These are phyloP conservation scores for Poeciliopsis prolifica DNA, from an alignment of 2,113 vertebrate genomes.

Conservation along the genomic window DNA sequence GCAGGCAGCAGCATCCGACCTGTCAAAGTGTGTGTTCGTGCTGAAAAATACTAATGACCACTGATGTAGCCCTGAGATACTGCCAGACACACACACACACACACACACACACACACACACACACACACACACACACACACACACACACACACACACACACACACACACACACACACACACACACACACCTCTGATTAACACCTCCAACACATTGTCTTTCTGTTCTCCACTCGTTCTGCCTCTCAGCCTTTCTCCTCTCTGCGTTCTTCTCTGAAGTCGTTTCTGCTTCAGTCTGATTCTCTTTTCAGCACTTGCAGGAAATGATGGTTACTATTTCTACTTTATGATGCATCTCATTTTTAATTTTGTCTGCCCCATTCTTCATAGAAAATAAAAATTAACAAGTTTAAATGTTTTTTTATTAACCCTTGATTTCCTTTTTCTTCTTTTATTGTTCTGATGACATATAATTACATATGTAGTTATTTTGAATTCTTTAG, in stretches of 20 bases:
- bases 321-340: not conserved
- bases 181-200: slow-evolving; percentile 49
- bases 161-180: slow-evolving; percentile 24
- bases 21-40: slow-evolving; percentile 63
- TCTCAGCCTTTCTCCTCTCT: not conserved
- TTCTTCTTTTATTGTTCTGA: no score
- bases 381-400: no score
- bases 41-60: slow-evolving; percentile 59
- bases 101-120: slow-evolving; percentile 26
- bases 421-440: no score
- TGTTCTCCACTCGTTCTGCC: slow-evolving; percentile 55
- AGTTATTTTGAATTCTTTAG: no score
- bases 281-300: not conserved
- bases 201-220: slow-evolving; percentile 36
- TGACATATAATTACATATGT: no score
- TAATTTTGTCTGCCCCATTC: no score
- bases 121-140: no score
- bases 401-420: no score
- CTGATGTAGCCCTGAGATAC: slow-evolving; percentile 66
- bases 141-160: slow-evolving; percentile 35
- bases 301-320: not conserved
- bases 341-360: no score
- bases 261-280: not conserved
- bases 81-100: slow-evolving; percentile 41
- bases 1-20: slow-evolving; percentile 36